These are phyloP conservation scores for Acridotheres tristis DNA, from an alignment of 2,797 vertebrate species.

Conservation along the genomic window DNA sequence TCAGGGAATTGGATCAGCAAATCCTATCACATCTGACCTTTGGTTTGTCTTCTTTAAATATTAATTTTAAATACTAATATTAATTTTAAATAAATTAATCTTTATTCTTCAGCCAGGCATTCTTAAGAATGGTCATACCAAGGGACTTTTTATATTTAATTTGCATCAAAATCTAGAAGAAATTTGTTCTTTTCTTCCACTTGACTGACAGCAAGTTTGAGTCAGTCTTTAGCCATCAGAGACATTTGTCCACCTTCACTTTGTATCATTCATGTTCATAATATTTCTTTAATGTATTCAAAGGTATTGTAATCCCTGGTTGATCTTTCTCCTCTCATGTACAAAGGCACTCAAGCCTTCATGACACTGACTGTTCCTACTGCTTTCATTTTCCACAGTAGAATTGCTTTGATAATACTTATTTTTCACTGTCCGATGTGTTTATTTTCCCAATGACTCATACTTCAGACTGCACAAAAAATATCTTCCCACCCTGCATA, in stretches of 20 bases:
- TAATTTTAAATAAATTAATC: not conserved
- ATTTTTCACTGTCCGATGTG: not conserved
- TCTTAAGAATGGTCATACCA: not conserved
- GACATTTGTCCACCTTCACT: not conserved
- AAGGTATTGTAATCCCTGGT: not conserved
- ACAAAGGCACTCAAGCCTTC: not conserved
- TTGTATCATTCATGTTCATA: not conserved
- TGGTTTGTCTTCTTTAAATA: not conserved
- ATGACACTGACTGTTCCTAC: not conserved
- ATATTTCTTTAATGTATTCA: not conserved
- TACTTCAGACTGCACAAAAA: not conserved
- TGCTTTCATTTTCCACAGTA: not conserved
- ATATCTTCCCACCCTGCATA: not conserved
- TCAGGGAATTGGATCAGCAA: not conserved
- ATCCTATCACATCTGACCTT: not conserved
- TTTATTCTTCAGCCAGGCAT: not conserved
- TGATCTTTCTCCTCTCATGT: not conserved
- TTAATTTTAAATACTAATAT: not conserved
- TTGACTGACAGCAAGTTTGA: not conserved
- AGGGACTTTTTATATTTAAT: not conserved
- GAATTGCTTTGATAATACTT: not conserved
- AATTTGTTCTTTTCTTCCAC: not conserved
- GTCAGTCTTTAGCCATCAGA: not conserved
- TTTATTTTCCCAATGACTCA: slow-evolving; percentile 28
- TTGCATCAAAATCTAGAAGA: not conserved